phyloP scores from a whole-genome alignment of 2,797 vertebrate species.

The Gymnoscopelus braueri region DNA sequence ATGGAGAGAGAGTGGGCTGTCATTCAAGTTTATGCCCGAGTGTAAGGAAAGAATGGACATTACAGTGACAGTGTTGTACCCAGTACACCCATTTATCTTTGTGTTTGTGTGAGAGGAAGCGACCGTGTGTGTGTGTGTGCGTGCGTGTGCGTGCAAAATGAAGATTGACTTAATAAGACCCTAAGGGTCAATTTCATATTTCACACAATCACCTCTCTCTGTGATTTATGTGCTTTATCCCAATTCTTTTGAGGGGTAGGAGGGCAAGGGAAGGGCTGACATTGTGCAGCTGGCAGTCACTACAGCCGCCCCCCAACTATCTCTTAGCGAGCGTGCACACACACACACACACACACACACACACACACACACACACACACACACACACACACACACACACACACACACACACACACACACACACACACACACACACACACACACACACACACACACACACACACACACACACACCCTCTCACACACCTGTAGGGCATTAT shows the following conservation, averaged over 20 bases:
- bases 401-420: background rate
- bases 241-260: slow-evolving; percentile 2
- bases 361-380: slow-evolving; percentile 19
- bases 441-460: background rate
- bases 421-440: slow-evolving; percentile 1
- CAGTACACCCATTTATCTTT: background rate
- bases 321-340: background rate
- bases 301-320: too few species aligned
- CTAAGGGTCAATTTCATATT: slow-evolving; percentile 6
- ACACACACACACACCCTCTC: background rate
- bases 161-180: background rate
- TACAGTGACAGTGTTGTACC: too few species aligned
- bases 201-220: background rate
- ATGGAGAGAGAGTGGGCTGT: too few species aligned
- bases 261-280: slow-evolving; percentile 4
- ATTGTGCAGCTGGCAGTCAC: background rate
- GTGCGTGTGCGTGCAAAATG: background rate
- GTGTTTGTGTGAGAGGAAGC: slow-evolving; percentile 9
- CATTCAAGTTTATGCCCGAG: too few species aligned
- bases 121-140: slow-evolving; percentile 18
- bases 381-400: background rate
- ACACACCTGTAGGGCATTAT: slow-evolving; percentile 36
- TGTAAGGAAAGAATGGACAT: too few species aligned
- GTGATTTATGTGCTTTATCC: slow-evolving; percentile 14
- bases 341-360: background rate